Base-by-base conservation (phyloP, 2,888 invertebrate species). In the Hirtodrosophila histrioides region DNA sequence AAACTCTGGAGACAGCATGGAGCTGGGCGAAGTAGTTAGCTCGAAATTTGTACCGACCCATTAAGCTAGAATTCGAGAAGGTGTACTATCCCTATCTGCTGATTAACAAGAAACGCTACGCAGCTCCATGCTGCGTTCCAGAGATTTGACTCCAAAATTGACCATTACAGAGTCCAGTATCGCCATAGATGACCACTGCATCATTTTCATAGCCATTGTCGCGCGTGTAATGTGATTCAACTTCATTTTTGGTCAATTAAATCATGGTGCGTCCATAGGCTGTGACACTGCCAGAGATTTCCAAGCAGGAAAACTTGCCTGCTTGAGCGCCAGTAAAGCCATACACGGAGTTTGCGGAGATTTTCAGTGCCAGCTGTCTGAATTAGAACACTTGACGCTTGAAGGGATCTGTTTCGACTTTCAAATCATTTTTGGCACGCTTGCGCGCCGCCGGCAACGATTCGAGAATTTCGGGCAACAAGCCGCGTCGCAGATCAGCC, bases 121-220 rank as follows among this genome's bases (percentile, higher is more conserved):
- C 45, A 99, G 92, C 85, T 96, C 95, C 98, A 99, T 99, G 62
- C 98, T 97, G 85, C 97, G 96, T 77, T 96, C 96, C 17, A 99
- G 94, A 3, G 96, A 94, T 89, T 95, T 95, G 0, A 97, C 97
- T 56, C 99, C 98, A 93, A 99, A 99, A 91, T 98, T 98, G 6
- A 99, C 97, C 99, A 99, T 99, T 4, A 99, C 99, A 3, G 99
- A 99, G 93, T 99, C n/a, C 99, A 0, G 99, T 99, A 90, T 99
- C 99, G 46, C 99, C 99, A 91, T 99, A 99, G 88, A 99, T 97
- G 6, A 99, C 98, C 86, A 96, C 93, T 8, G 99, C 97, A 93
- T 98, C 96, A 90, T 96, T 95, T 86, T 95, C 94, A 89, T 98
- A 99, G 5, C 98, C 98, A 92, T 98, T 98, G 49, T 92, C 93